Conservation (phyloP, 1,140 invertebrate genomes). For the Plectus sambesii region DNA sequence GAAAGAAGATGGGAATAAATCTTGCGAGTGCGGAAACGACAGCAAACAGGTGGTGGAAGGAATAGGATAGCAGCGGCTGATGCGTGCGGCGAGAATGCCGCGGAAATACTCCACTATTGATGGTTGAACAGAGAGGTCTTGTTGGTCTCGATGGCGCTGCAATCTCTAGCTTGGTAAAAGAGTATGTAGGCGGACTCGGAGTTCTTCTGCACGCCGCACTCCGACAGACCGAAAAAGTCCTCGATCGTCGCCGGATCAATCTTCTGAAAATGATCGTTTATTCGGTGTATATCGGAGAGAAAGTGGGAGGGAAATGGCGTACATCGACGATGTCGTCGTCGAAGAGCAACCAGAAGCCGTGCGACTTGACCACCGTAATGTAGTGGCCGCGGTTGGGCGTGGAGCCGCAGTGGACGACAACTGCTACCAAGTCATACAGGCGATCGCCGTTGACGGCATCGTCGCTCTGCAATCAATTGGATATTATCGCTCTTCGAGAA, state of each 20-base stretch:
- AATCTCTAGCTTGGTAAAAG: conserved; percentile 77
- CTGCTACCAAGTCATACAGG: conserved; percentile 92
- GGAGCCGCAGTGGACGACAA: conserved; percentile 97
- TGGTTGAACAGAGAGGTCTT: no score
- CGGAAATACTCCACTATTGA: no score
- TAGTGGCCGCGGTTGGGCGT: conserved; percentile 98
- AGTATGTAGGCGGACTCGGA: conserved; percentile 98
- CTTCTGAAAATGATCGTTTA: conserved; percentile 58
- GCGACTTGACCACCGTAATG: conserved; percentile 97
- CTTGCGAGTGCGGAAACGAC: no score
- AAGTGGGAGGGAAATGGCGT: conserved; percentile 49
- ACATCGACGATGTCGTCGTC: conserved; percentile 99
- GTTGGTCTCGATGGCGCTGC: neutral
- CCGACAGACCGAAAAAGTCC: conserved; percentile 94
- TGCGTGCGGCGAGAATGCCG: no score
- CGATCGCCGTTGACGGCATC: conserved; percentile 94
- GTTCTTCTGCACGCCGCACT: conserved; percentile 64
- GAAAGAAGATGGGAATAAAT: no score
- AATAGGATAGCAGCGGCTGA: no score
- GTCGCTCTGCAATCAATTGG: conserved; percentile 20
- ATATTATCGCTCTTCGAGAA: neutral
- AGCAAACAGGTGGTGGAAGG: no score
- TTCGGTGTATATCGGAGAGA: neutral
- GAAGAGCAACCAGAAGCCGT: conserved; percentile 96
- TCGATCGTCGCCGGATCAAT: conserved; percentile 96